These are phyloP conservation scores for Donacobius atricapilla DNA, from an alignment of 2,113 vertebrate species.

Conservation along the genomic window DNA sequence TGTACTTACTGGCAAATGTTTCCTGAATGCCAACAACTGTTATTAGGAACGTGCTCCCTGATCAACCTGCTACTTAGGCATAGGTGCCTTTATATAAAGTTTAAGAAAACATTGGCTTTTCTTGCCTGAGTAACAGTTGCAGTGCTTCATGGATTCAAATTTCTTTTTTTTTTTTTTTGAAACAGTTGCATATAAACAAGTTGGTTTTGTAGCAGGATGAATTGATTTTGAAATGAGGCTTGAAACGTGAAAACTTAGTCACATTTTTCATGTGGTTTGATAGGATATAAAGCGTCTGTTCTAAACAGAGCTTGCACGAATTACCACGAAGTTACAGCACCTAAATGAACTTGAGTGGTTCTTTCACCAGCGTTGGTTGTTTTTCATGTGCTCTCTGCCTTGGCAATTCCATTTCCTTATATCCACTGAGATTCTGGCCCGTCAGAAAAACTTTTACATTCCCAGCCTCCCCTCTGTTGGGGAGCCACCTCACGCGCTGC, in stretches of 20 bases:
- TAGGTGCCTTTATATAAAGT: neutral
- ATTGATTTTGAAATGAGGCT: neutral
- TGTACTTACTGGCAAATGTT: neutral
- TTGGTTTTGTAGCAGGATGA: neutral
- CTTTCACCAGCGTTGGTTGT: neutral
- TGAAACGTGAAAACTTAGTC: neutral
- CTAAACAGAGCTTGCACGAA: neutral
- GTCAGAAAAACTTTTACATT: neutral
- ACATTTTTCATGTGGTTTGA: neutral
- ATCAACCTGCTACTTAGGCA: neutral
- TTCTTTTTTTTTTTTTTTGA: neutral
- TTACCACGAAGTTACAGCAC: neutral
- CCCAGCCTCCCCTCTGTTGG: neutral
- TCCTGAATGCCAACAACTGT: conserved; percentile 51
- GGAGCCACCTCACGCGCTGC: neutral
- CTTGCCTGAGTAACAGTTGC: neutral
- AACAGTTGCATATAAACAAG: neutral
- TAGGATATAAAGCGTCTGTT: neutral
- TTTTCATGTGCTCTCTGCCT: neutral
- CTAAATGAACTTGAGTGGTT: neutral
- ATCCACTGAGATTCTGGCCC: neutral
- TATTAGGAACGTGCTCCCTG: neutral
- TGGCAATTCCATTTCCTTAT: neutral
- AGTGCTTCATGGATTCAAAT: neutral
- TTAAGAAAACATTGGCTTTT: neutral